These are phyloP conservation scores for Cochlearius cochlearius DNA, from an alignment of 2,113 vertebrate species.

Conservation along the genomic window DNA sequence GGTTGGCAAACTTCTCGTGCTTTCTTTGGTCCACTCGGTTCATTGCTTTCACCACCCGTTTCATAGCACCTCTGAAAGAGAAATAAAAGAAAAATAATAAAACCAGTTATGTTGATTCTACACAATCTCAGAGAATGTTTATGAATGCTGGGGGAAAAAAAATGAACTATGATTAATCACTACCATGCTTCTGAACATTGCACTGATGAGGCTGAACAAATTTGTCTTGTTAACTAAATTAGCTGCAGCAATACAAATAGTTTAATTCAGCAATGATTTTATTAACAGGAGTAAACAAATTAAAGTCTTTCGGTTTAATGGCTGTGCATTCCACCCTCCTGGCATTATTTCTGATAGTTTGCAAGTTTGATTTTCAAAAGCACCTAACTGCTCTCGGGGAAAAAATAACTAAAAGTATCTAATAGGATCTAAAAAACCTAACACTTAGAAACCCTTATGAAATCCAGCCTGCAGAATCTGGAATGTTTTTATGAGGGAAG, in stretches of 20 bases:
- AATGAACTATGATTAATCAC: constrained; percentile 52
- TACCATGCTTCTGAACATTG: constrained; percentile 19
- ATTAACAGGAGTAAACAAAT: constrained; percentile 72
- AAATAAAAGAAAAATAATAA: neutral
- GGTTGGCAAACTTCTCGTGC: constrained; percentile 95
- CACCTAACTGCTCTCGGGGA: neutral
- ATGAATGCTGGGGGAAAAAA: constrained; percentile 5
- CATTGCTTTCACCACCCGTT: constrained; percentile 83
- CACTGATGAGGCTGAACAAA: constrained; percentile 70
- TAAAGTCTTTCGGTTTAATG: constrained; percentile 24
- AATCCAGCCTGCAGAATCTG: neutral
- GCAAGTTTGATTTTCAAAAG: neutral
- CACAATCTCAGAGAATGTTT: neutral
- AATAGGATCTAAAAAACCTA: neutral
- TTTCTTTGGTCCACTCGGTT: constrained; percentile 84
- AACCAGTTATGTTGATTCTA: neutral
- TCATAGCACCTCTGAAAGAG: constrained; percentile 81
- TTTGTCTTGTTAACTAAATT: constrained; percentile 69
- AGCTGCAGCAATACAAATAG: constrained; percentile 64
- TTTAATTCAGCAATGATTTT: constrained; percentile 59
- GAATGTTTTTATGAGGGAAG: neutral
- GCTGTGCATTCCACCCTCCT: neutral
- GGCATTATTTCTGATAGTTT: neutral
- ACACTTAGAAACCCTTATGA: neutral
- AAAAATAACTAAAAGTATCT: neutral